Conservation (phyloP, 2,888 invertebrate genomes). For the Lithosia quadra region DNA sequence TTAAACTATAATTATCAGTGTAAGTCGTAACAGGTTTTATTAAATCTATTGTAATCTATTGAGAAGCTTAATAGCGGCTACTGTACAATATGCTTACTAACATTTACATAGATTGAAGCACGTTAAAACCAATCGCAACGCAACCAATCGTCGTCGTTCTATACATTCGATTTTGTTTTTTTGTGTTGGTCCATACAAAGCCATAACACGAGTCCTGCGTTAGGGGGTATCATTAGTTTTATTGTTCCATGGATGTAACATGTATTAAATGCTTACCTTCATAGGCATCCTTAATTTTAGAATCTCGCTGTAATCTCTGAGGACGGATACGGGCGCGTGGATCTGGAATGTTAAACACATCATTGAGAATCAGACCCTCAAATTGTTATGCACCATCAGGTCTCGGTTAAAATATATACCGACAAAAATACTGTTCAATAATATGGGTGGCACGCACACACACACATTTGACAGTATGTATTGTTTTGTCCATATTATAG, state of each 20-base stretch:
- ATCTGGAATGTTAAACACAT: slow-evolving; percentile 86
- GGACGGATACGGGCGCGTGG: slow-evolving; percentile 93
- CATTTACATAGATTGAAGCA: background rate
- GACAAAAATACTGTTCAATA: too few relatives aligned
- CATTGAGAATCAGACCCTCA: background rate
- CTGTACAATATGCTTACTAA: background rate
- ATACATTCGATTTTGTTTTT: background rate
- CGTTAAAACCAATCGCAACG: background rate
- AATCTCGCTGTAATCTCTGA: slow-evolving; percentile 96
- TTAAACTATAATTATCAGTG: too few relatives aligned
- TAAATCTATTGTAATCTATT: too few relatives aligned
- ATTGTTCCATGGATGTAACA: slow-evolving; percentile 13
- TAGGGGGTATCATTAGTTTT: slow-evolving; percentile 49
- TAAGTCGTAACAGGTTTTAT: too few relatives aligned
- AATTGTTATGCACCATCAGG: background rate
- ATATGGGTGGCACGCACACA: too few relatives aligned
- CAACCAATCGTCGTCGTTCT: background rate
- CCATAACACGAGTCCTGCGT: slow-evolving; percentile 57
- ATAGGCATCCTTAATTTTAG: slow-evolving; percentile 97
- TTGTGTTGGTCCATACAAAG: slow-evolving; percentile 45
- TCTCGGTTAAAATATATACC: too few relatives aligned
- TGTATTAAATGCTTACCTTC: slow-evolving; percentile 87
- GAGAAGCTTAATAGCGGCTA: too few relatives aligned
- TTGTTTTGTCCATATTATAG: too few relatives aligned
- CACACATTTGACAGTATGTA: too few relatives aligned